Conservation (phyloP, 1,140 invertebrate species). For the Musca vetustissima region DNA sequence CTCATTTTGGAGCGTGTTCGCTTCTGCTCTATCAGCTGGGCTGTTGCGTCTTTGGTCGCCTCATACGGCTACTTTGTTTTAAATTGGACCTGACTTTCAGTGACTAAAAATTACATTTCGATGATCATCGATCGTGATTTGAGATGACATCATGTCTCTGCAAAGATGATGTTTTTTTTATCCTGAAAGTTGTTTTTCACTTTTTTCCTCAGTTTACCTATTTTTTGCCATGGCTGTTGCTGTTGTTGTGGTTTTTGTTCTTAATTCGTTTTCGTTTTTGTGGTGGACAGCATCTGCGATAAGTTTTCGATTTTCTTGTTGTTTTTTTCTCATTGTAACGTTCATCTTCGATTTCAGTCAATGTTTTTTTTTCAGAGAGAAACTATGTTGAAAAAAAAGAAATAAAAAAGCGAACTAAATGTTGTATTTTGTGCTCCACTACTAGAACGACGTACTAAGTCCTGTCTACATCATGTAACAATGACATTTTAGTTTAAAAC, state of each 20-base stretch:
- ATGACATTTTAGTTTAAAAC: constrained; percentile 20
- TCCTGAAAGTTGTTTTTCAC: neutral
- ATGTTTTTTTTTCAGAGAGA: neutral
- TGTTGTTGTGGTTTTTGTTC: constrained; percentile 30
- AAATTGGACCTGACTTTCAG: constrained; percentile 23
- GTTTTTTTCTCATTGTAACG: no score
- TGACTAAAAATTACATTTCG: constrained; percentile 25
- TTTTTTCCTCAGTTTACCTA: constrained; percentile 5
- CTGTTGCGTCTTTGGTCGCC: neutral
- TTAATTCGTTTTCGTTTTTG: constrained; percentile 24
- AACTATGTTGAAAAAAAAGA: neutral
- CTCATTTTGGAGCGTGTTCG: no score
- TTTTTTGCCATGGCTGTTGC: neutral
- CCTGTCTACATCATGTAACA: constrained; percentile 22
- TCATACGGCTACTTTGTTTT: constrained; percentile 14
- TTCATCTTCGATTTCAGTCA: no score
- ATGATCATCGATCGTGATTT: constrained; percentile 25
- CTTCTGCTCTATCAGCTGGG: no score
- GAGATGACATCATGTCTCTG: constrained; percentile 25
- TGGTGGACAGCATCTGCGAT: constrained; percentile 28
- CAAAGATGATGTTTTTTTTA: constrained; percentile 15
- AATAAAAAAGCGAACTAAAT: neutral
- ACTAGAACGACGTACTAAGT: constrained; percentile 12
- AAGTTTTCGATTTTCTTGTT: constrained; percentile 33
- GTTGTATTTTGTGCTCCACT: constrained; percentile 29